Conservation (phyloP, 2,888 invertebrate genomes). For the Limulus polyphemus region DNA sequence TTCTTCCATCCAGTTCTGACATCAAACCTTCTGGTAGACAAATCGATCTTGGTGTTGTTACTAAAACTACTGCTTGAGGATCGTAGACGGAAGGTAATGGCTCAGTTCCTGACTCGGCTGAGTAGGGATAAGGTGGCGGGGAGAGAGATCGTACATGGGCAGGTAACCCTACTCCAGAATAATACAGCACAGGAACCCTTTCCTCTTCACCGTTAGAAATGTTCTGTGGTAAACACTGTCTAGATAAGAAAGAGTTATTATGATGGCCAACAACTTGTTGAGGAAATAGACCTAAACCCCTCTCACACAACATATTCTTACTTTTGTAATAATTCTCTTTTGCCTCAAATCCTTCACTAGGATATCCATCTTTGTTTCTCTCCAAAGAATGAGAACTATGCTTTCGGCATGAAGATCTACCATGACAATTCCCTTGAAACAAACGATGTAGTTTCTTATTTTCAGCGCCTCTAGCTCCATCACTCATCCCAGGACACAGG, state of each 20-base stretch:
- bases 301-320: constrained; percentile 19
- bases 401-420: constrained; percentile 8
- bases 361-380: constrained; percentile 23
- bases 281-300: constrained; percentile 5
- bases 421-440: constrained; percentile 15
- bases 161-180: background rate
- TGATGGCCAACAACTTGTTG: constrained; percentile 1
- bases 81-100: constrained; percentile 16
- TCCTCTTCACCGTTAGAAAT: constrained; percentile 1
- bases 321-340: constrained; percentile 23
- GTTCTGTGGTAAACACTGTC: background rate
- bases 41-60: background rate
- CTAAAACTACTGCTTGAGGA: constrained; percentile 14
- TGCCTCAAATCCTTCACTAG: constrained; percentile 22
- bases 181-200: background rate
- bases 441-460: constrained; percentile 8
- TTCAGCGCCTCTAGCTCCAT: constrained; percentile 14
- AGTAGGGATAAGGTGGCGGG: constrained; percentile 14
- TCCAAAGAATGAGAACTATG: constrained; percentile 22
- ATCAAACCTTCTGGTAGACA: background rate
- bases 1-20: background rate
- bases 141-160: constrained; percentile 7
- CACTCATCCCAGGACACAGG: constrained; percentile 13
- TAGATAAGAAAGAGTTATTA: constrained; percentile 1
- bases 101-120: constrained; percentile 4